Evolutionary conservation across 1,140 invertebrate genomes (phyloP).

Genomic region (Stegodyphus dumicola): DNA sequence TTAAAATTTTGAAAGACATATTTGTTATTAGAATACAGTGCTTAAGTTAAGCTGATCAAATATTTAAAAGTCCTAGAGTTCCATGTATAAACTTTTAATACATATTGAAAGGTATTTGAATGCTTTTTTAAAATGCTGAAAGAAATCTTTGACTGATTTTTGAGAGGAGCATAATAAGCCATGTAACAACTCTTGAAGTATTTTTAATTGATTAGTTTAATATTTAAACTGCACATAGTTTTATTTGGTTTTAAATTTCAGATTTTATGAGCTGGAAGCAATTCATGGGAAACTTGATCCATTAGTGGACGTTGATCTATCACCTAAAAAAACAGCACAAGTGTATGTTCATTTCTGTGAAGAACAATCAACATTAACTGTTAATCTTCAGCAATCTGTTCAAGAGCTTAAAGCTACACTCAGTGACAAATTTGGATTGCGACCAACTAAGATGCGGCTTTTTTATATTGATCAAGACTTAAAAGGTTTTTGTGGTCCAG

Average conservation of each 20-base stretch:
- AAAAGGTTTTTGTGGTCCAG: constrained; percentile 75
- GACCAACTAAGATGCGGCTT: constrained; percentile 83
- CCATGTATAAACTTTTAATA: no score
- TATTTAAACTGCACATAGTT: not conserved
- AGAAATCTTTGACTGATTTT: no score
- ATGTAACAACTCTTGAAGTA: no score
- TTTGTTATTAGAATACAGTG: no score
- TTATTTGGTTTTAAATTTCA: constrained; percentile 68
- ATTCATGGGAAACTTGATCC: constrained; percentile 89
- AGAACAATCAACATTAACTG: constrained; percentile 70
- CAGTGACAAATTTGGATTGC: constrained; percentile 74
- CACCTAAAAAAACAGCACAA: constrained; percentile 86
- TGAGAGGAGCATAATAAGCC: no score
- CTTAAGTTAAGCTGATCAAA: no score
- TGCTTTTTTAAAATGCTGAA: no score
- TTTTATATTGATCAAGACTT: constrained; percentile 82
- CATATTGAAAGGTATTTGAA: no score
- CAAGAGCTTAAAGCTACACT: constrained; percentile 63
- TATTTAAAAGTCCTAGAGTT: no score
- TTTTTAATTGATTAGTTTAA: no score
- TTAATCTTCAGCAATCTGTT: constrained; percentile 63
- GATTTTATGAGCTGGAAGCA: constrained; percentile 82
- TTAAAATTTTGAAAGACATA: no score
- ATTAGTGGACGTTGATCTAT: constrained; percentile 84
- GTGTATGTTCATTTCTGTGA: constrained; percentile 84